Evolutionary conservation across 1,140 invertebrate species (phyloP).

Genomic region (Drosophila suzukii): DNA sequence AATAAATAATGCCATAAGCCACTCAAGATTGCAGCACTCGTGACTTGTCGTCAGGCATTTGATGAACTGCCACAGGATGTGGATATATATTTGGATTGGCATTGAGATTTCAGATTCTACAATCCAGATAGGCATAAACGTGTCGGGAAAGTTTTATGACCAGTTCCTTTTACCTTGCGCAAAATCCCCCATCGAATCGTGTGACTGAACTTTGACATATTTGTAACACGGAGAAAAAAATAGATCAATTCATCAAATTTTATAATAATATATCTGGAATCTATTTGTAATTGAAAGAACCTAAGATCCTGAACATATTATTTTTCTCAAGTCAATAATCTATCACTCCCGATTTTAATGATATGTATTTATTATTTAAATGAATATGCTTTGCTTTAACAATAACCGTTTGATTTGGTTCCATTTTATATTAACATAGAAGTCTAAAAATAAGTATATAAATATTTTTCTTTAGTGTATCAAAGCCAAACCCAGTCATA

Average conservation of each 20-base stretch:
- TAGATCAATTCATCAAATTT: background rate
- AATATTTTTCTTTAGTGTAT: background rate
- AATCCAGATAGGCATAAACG: slow-evolving; percentile 61
- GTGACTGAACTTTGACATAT: slow-evolving; percentile 57
- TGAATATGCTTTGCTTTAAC: too few relatives aligned
- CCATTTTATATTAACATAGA: background rate
- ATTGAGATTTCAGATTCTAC: slow-evolving; percentile 25
- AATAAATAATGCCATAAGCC: slow-evolving; percentile 44
- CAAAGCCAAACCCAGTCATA: slow-evolving; percentile 30
- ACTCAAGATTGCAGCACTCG: slow-evolving; percentile 37
- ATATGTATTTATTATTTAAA: too few relatives aligned
- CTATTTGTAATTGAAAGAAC: too few relatives aligned
- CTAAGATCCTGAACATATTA: too few relatives aligned
- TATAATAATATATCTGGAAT: too few relatives aligned
- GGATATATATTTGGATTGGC: slow-evolving; percentile 27
- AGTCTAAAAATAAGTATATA: background rate
- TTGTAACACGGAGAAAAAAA: slow-evolving; percentile 6
- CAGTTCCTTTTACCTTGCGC: slow-evolving; percentile 40
- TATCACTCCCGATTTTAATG: too few relatives aligned
- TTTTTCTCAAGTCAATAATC: too few relatives aligned
- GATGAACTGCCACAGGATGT: slow-evolving; percentile 59
- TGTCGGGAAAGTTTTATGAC: slow-evolving; percentile 69
- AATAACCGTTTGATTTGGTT: too few relatives aligned
- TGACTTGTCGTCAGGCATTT: slow-evolving; percentile 58
- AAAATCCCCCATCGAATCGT: slow-evolving; percentile 14